A percentile compares a stretch with the other conserved stretches of the same genome.
Conservation (phyloP, 2,113 vertebrate species). For the Agapornis roseicollis region DNA sequence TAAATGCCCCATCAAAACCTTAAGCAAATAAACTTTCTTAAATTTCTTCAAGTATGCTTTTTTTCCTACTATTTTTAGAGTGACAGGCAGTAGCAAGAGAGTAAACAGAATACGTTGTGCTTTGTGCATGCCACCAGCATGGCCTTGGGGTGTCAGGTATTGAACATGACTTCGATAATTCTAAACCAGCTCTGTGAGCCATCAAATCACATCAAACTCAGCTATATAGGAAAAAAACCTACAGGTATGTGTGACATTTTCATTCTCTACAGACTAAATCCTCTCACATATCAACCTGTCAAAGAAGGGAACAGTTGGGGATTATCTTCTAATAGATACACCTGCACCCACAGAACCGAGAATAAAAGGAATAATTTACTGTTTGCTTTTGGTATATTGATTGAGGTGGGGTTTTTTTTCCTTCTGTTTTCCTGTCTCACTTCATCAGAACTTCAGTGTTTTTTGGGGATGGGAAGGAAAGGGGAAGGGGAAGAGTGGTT, state of each 20-base stretch:
- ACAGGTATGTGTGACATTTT: slow-evolving; percentile 52
- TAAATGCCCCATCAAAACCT: background rate
- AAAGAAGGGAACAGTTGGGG: slow-evolving; percentile 24
- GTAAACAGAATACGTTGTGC: background rate
- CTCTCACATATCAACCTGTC: slow-evolving; percentile 28
- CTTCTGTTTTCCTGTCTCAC: background rate
- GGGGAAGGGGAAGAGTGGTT: background rate
- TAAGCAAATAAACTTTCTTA: background rate
- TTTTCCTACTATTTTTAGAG: background rate
- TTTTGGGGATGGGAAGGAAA: background rate
- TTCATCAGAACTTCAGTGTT: background rate
- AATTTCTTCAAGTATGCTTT: background rate
- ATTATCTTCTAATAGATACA: slow-evolving; percentile 17
- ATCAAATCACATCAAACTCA: slow-evolving; percentile 64
- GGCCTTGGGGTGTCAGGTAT: slow-evolving; percentile 51
- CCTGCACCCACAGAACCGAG: background rate
- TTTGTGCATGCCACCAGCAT: slow-evolving; percentile 40
- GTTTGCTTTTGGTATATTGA: background rate
- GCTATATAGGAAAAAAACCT: slow-evolving; percentile 46
- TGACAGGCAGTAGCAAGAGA: background rate
- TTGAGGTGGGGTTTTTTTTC: background rate
- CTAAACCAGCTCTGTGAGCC: slow-evolving; percentile 26
- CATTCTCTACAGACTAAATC: slow-evolving; percentile 47
- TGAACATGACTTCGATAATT: slow-evolving; percentile 47
- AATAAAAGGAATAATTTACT: background rate